Evolutionary conservation across 2,797 vertebrate genomes (phyloP).

Genomic region (Heteromormyrus szaboi): DNA sequence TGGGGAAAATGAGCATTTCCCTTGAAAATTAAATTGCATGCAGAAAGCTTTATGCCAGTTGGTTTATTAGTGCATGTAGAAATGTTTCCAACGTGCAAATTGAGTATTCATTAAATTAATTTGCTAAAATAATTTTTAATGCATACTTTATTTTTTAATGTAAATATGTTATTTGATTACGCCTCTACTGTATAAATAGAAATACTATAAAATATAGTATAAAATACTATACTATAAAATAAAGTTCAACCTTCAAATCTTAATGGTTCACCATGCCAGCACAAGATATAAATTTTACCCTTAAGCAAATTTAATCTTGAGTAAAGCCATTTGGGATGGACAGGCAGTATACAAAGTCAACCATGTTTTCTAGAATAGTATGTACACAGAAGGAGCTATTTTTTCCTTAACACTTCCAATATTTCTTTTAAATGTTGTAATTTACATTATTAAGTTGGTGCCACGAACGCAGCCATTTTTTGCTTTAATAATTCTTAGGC

Average conservation of each 20-base stretch:
- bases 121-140: neutral
- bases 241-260: neutral
- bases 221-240: neutral
- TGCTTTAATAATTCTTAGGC: neutral
- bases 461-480: neutral
- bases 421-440: neutral
- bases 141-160: neutral
- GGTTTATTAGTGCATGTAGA: conserved; percentile 31
- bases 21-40: conserved; percentile 37
- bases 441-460: neutral
- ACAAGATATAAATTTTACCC: neutral
- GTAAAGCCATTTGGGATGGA: neutral
- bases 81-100: conserved; percentile 21
- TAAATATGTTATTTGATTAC: neutral
- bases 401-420: neutral
- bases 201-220: neutral
- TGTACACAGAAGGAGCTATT: neutral
- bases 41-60: conserved; percentile 25
- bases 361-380: neutral
- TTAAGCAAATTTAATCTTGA: neutral
- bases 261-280: neutral
- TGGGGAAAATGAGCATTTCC: conserved; percentile 17
- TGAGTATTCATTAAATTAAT: conserved; percentile 12
- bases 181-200: neutral
- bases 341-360: neutral